phyloP scores from a whole-genome alignment of 2,888 invertebrate species.

The Campaea margaritaria region DNA sequence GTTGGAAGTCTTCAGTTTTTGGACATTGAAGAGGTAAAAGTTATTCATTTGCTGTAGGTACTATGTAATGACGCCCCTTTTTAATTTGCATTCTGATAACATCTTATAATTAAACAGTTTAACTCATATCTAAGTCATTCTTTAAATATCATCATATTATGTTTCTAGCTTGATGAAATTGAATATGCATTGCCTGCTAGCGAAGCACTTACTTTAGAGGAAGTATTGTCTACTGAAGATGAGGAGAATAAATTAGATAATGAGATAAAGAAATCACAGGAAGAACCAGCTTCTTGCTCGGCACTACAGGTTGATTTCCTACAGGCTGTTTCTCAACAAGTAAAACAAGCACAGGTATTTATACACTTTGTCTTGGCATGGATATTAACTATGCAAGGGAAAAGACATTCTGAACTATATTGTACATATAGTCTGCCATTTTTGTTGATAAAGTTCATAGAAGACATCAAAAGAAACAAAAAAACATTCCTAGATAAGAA shows the following conservation, averaged over 20 bases:
- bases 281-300: conserved; percentile 70
- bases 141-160: too few species aligned
- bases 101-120: too few species aligned
- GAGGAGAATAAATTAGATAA: conserved; percentile 47
- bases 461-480: too few species aligned
- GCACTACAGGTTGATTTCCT: conserved; percentile 86
- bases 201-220: conserved; percentile 77
- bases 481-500: too few species aligned
- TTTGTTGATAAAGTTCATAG: too few species aligned
- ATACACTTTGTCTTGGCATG: background rate
- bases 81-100: background rate
- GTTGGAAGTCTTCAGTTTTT: conserved; percentile 88
- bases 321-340: conserved; percentile 95
- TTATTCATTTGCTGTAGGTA: background rate
- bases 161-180: conserved; percentile 75
- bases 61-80: conserved; percentile 32
- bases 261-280: conserved; percentile 48
- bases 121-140: too few species aligned
- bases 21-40: conserved; percentile 88
- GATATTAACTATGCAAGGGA: too few species aligned
- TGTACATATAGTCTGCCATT: too few species aligned
- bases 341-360: conserved; percentile 93
- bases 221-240: conserved; percentile 69
- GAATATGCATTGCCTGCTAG: conserved; percentile 79
- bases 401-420: too few species aligned